phyloP scores from a whole-genome alignment of 2,888 invertebrate species.

The Empis stercorea region DNA sequence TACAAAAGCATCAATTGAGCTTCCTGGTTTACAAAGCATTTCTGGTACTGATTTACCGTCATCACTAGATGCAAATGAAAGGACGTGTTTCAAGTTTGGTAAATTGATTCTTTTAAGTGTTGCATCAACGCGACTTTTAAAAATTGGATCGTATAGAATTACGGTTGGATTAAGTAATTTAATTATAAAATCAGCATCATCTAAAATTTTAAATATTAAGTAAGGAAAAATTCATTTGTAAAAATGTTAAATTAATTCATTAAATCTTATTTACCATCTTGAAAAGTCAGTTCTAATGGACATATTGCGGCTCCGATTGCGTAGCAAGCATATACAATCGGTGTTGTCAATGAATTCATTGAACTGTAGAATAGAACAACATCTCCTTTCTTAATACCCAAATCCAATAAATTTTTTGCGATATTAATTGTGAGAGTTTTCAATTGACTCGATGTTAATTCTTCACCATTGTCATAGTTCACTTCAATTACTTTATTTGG shows the following conservation, averaged over 20 bases:
- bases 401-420: background rate
- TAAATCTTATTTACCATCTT: constrained; percentile 1
- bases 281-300: constrained; percentile 2
- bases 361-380: background rate
- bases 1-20: background rate
- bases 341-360: background rate
- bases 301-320: background rate
- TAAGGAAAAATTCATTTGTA: too few relatives aligned
- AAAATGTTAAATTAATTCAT: background rate
- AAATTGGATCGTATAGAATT: background rate
- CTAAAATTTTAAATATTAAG: background rate
- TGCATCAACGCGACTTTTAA: background rate
- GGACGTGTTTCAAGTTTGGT: background rate
- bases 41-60: constrained; percentile 1
- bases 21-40: background rate
- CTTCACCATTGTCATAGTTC: background rate
- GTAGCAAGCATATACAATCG: constrained; percentile 1
- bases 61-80: constrained; percentile 1
- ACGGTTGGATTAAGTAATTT: background rate
- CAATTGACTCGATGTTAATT: background rate
- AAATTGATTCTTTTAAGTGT: background rate
- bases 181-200: constrained; percentile 1
- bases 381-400: background rate
- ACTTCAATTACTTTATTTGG: background rate
- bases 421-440: background rate